Percentiles rank a stretch among this genome's conserved stretches.
Conservation (phyloP, 2,797 vertebrate species). For the Cossypha heuglini region DNA sequence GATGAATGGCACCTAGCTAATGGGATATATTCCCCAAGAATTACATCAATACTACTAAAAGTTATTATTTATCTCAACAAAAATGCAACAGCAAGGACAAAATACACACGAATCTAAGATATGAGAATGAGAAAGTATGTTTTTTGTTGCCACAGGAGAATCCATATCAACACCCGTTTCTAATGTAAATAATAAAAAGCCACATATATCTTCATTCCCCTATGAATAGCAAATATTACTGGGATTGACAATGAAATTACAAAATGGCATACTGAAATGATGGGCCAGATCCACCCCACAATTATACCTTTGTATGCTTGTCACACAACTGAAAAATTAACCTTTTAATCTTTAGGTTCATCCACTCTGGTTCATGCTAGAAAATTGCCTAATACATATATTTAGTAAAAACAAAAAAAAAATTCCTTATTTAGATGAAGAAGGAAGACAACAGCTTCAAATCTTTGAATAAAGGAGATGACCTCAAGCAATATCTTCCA, state of each 20-base stretch:
- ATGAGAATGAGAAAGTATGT: not conserved
- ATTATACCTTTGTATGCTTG: not conserved
- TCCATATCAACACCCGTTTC: not conserved
- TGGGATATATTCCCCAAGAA: not conserved
- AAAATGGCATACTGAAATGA: not conserved
- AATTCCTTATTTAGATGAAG: not conserved
- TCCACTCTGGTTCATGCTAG: not conserved
- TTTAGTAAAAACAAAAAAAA: not conserved
- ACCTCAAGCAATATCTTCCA: slow-evolving; percentile 28
- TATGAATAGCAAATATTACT: not conserved
- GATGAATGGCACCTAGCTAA: not conserved
- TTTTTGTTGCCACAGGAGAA: not conserved
- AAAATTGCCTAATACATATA: not conserved
- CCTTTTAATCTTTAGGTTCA: not conserved
- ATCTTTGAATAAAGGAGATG: slow-evolving; percentile 22
- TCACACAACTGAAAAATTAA: not conserved
- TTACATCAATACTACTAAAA: not conserved
- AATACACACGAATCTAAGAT: slow-evolving; percentile 12
- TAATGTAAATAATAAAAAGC: slow-evolving; percentile 34
- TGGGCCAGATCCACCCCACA: not conserved
- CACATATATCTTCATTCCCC: not conserved
- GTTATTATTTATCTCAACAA: not conserved
- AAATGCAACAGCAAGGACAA: slow-evolving; percentile 2
- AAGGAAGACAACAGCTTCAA: not conserved
- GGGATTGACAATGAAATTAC: not conserved